These are phyloP conservation scores for Stenchaetothrips biformis DNA, from an alignment of 2,888 invertebrate genomes.

Conservation along the genomic window DNA sequence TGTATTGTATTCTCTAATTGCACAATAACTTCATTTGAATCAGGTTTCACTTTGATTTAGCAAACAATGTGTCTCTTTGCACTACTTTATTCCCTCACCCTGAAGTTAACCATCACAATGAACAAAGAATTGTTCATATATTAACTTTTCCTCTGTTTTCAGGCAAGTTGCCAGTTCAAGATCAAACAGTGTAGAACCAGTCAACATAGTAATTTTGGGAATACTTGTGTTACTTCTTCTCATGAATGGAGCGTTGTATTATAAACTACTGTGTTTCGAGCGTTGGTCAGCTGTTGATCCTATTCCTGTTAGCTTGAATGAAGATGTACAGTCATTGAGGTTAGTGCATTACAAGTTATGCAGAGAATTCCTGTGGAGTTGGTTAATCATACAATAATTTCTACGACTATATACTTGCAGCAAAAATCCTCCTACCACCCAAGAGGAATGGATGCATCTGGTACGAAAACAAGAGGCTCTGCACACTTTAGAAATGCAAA, in stretches of 20 bases:
- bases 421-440: slow-evolving; percentile 65
- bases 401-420: slow-evolving; percentile 26
- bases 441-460: slow-evolving; percentile 76
- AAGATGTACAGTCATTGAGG: slow-evolving; percentile 18
- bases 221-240: slow-evolving; percentile 59
- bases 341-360: not conserved
- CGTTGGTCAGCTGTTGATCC: slow-evolving; percentile 43
- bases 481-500: slow-evolving; percentile 73
- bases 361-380: slow-evolving; percentile 30
- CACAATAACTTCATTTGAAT: not conserved
- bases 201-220: slow-evolving; percentile 54
- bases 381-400: slow-evolving; percentile 30
- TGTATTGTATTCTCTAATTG: slow-evolving; percentile 17
- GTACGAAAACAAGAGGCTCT: slow-evolving; percentile 74
- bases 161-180: slow-evolving; percentile 40
- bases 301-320: slow-evolving; percentile 4
- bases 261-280: slow-evolving; percentile 73
- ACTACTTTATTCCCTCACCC: too few relatives aligned
- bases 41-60: too few relatives aligned
- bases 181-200: slow-evolving; percentile 38
- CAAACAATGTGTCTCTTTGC: not conserved
- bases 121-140: too few relatives aligned
- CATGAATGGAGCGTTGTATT: slow-evolving; percentile 76
- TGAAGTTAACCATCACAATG: too few relatives aligned
- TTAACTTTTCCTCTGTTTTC: slow-evolving; percentile 14